phyloP scores from a whole-genome alignment of 2,113 vertebrate species.

The Tetrao urogallus region DNA sequence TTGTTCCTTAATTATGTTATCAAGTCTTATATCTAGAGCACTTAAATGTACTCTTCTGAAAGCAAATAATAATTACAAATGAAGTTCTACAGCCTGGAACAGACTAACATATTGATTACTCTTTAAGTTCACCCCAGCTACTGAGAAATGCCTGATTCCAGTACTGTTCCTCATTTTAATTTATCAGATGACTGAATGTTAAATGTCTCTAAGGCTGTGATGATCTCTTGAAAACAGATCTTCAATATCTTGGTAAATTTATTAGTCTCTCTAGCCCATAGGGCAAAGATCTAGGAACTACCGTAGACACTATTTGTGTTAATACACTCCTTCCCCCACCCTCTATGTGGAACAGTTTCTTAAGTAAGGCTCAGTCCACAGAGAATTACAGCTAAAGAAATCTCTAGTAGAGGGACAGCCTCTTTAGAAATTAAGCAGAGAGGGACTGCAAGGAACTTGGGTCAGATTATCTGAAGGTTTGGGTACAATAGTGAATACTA shows the following conservation, averaged over 20 bases:
- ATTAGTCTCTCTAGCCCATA: neutral
- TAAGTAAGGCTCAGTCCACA: neutral
- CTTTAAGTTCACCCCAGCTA: slow-evolving; percentile 1
- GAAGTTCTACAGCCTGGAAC: slow-evolving; percentile 1
- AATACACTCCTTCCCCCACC: neutral
- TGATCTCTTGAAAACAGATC: neutral
- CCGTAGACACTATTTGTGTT: neutral
- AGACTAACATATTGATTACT: slow-evolving; percentile 3
- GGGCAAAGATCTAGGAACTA: neutral
- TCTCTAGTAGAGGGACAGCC: neutral
- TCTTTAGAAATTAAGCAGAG: neutral
- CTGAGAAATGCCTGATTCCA: slow-evolving; percentile 17
- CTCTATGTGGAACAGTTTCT: neutral
- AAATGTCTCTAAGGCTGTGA: slow-evolving; percentile 23
- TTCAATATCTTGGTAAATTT: neutral
- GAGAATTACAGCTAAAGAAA: neutral
- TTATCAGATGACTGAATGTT: neutral
- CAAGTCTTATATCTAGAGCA: slow-evolving; percentile 26
- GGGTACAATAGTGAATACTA: neutral
- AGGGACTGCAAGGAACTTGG: neutral
- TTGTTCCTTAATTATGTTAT: neutral
- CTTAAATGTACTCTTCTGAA: slow-evolving; percentile 44
- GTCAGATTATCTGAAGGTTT: neutral
- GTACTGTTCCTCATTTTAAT: slow-evolving; percentile 19
- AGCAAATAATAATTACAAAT: slow-evolving; percentile 60